phyloP scores from a whole-genome alignment of 1,140 invertebrate genomes.

The Cheumatopsyche charites region DNA sequence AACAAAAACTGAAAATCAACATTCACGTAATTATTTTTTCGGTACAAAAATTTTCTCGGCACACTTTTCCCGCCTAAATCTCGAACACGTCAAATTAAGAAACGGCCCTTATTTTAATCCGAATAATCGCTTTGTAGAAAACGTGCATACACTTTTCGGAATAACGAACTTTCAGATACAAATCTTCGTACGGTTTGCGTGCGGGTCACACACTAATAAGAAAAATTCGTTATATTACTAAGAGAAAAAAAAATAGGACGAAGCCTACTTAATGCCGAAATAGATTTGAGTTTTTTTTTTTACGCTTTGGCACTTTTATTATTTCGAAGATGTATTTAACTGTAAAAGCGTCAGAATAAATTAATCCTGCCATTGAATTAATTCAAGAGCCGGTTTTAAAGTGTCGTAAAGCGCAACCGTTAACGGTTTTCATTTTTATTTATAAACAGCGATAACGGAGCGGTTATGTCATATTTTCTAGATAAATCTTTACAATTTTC shows the following conservation, averaged over 20 bases:
- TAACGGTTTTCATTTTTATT: conserved; percentile 12
- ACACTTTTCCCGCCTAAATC: no score
- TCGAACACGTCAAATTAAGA: no score
- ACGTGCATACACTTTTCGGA: background rate
- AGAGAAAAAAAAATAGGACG: conserved; percentile 14
- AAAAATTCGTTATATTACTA: background rate
- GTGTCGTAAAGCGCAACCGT: background rate
- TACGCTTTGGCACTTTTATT: background rate
- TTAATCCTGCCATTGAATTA: background rate
- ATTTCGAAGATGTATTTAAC: conserved; percentile 2
- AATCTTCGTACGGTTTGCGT: conserved; percentile 5
- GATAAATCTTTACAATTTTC: no score
- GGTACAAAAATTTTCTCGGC: no score
- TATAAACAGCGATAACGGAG: background rate
- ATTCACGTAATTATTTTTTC: no score
- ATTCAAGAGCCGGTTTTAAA: background rate
- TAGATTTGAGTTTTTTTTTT: background rate
- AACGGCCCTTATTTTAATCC: background rate
- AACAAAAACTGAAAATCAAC: no score
- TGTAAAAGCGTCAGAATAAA: background rate
- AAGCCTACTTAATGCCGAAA: conserved; percentile 5
- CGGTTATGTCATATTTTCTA: no score
- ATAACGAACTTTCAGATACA: conserved; percentile 14
- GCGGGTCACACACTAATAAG: background rate
- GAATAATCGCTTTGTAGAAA: background rate